Percentiles rank a stretch among this genome's conserved stretches.
Conservation (phyloP, 64 coral and sea anemone genomes). For the Exaiptasia diaphana region DNA sequence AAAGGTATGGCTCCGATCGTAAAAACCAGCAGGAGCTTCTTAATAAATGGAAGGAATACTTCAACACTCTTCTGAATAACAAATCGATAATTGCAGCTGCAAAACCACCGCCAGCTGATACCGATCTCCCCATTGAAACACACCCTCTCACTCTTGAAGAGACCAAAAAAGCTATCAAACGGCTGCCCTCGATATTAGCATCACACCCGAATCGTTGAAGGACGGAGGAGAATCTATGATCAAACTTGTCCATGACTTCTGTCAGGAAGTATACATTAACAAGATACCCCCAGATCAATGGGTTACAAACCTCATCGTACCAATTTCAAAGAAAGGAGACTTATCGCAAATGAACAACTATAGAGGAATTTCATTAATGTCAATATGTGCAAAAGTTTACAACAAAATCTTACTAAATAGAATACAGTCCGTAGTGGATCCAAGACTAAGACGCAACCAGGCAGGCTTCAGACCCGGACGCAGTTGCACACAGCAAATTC, state of each 20-base stretch:
- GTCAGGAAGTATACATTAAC: background rate
- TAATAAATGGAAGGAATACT: background rate
- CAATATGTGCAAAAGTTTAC: no score
- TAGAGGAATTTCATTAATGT: no score
- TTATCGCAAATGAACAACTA: no score
- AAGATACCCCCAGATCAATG: background rate
- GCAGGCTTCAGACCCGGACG: no score
- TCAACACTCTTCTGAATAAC: constrained; percentile 13
- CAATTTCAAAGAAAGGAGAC: no score
- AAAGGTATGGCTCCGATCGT: no score
- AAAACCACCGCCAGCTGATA: background rate
- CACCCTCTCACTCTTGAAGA: constrained; percentile 6
- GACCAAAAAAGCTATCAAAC: constrained; percentile 15
- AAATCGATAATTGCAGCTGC: background rate
- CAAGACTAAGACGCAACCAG: no score
- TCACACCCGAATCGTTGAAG: background rate
- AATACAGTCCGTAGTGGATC: no score
- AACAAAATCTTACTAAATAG: no score
- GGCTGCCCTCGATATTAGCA: constrained; percentile 17
- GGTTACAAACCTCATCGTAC: no score
- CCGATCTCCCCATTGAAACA: background rate
- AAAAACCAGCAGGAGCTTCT: no score
- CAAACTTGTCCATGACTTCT: background rate
- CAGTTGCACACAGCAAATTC: no score
- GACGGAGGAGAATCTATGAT: background rate